Percentiles rank a stretch among this genome's conserved stretches.
phyloP scores from a whole-genome alignment of 2,113 vertebrate genomes.

The Gymnobelideus leadbeateri region DNA sequence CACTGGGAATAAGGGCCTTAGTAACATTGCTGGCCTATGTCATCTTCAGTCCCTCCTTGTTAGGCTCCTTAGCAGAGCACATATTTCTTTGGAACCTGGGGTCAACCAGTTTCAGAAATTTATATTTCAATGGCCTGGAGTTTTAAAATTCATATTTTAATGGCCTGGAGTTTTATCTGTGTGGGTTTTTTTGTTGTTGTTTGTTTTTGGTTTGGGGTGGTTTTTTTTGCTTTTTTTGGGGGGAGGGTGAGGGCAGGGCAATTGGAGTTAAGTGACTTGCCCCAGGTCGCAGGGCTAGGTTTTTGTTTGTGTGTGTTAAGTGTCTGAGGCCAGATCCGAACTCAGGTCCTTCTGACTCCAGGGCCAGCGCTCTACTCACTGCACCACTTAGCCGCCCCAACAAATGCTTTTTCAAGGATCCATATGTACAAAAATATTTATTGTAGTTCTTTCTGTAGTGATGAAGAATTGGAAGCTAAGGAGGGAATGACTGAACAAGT shows the following conservation, averaged over 20 bases:
- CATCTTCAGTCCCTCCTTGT: background rate
- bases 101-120: background rate
- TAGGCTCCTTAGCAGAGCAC: background rate
- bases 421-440: background rate
- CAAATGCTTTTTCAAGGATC: background rate
- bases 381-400: background rate
- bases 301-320: no score
- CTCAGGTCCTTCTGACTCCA: no score
- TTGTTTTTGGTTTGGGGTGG: no score
- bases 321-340: no score
- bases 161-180: no score
- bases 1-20: background rate
- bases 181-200: no score
- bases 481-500: background rate
- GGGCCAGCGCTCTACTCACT: no score
- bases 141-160: background rate
- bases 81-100: background rate
- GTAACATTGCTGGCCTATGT: background rate
- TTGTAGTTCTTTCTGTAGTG: background rate
- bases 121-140: background rate
- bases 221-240: no score
- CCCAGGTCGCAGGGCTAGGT: no score
- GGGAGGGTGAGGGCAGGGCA: no score
- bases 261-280: no score
- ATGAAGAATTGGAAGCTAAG: background rate